Percentiles rank a stretch among this genome's conserved stretches.
phyloP scores from a whole-genome alignment of 2,888 invertebrate species.

The Cantharis nigra region DNA sequence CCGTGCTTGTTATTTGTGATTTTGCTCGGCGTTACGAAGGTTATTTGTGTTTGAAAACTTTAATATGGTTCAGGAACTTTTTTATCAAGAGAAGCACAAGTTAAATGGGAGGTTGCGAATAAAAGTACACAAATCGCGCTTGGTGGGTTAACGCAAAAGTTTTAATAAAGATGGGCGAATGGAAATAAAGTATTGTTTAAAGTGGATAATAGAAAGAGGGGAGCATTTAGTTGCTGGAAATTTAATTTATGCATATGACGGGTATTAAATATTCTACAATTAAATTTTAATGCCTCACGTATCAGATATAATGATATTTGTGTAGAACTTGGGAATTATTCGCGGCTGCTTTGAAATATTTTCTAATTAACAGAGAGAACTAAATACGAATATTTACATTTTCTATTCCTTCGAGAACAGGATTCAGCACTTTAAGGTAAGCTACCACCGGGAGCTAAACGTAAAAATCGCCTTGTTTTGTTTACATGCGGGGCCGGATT shows the following conservation, averaged over 20 bases:
- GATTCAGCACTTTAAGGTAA: neutral
- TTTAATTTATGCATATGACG: neutral
- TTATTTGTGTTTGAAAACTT: neutral
- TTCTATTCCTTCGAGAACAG: neutral
- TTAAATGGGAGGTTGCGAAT: neutral
- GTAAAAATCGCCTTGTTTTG: too few relatives aligned
- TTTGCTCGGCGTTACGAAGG: neutral
- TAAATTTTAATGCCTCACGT: neutral
- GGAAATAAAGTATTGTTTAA: neutral
- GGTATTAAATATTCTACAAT: neutral
- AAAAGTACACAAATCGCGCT: neutral
- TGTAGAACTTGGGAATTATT: neutral
- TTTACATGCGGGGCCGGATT: too few relatives aligned
- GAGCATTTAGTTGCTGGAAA: neutral
- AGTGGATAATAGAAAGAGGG: neutral
- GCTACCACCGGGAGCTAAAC: neutral
- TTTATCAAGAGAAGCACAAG: neutral
- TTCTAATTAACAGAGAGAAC: neutral
- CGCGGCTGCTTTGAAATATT: neutral
- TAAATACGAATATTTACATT: neutral
- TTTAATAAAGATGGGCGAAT: neutral
- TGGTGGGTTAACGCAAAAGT: neutral
- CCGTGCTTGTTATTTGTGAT: neutral
- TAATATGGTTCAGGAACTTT: neutral
- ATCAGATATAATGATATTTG: neutral